These are phyloP conservation scores for Casuarius casuarius DNA, from an alignment of 2,113 vertebrate genomes.

Conservation along the genomic window DNA sequence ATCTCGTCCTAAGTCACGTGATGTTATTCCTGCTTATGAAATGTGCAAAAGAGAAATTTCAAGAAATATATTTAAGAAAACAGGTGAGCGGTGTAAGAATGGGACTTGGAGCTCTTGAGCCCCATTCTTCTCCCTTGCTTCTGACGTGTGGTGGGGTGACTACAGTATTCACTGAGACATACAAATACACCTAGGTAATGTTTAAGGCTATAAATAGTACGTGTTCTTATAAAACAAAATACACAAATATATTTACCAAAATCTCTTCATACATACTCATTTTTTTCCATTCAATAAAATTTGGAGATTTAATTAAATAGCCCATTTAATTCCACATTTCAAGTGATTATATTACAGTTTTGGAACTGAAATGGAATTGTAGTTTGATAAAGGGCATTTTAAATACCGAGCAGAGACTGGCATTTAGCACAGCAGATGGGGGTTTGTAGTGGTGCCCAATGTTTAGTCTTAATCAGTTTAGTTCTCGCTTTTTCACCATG, in stretches of 20 bases:
- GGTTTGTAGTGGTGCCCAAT: constrained; percentile 53
- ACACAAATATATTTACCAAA: not conserved
- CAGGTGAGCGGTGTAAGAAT: not conserved
- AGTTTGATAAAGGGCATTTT: constrained; percentile 62
- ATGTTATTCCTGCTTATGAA: not conserved
- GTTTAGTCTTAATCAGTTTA: constrained; percentile 68
- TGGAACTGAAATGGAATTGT: constrained; percentile 61
- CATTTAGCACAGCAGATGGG: constrained; percentile 64
- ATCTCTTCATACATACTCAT: not conserved
- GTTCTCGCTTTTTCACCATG: constrained; percentile 45
- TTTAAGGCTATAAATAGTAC: constrained; percentile 12
- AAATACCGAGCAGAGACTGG: constrained; percentile 67
- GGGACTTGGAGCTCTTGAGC: not conserved
- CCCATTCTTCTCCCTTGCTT: not conserved
- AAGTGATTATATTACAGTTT: constrained; percentile 33
- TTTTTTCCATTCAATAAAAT: constrained; percentile 14
- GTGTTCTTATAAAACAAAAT: not conserved
- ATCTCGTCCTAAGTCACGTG: not conserved
- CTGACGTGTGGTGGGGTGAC: not conserved
- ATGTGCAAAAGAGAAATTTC: not conserved
- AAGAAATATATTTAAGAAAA: not conserved
- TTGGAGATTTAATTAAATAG: not conserved
- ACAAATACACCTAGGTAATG: not conserved
- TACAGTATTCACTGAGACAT: not conserved
- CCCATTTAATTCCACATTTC: constrained; percentile 10